Base-by-base conservation (phyloP, 2,888 invertebrate genomes). In the Timema podura region DNA sequence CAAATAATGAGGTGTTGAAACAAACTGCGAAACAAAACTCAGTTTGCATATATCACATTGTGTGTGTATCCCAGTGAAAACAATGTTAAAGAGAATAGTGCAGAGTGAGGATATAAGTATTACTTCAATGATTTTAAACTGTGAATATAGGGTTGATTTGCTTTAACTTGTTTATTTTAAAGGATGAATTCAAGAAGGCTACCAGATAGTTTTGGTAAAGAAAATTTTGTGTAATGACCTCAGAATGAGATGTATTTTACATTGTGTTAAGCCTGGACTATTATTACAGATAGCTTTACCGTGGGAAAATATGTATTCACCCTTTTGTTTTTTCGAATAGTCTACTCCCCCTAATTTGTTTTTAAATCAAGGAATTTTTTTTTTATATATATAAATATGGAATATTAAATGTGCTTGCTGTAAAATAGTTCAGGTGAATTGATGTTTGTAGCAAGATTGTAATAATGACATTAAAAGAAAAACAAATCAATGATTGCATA, bases 391-490 rank as follows among this genome's bases (percentile, higher is more conserved):
- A 51, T 51, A 51, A 51, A 13, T 45, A 61, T 9, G 30, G 30
- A 9, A 11, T 30, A 30, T 11, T n/a, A 30, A 46, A 68, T 59
- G 57, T 70, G 67, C 70, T 70, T 66, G 59, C 71, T 71, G 71
- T 68, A 69, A 71, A 67, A 68, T 71, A 68, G 71, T 71, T 71
- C 71, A 69, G 71, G 69, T 69, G 15, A 69, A 46, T 71, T 69
- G 69, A 69, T 71, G 71, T 71, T 71, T 69, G 71, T 71, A 71
- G 71, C 57, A 68, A 71, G 69, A 68, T 68, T 71, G 71, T 71
- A 68, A 71, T 71, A 71, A 71, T 69, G 61, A 68, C 47, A 70
- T 71, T 69, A 69, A 69, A 69, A 67, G 66, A 57, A 44, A 44
- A 68, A 61, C 16, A 68, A 59, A 61, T 57, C 68, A 68, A 61